Conservation (phyloP, 2,113 vertebrate species). For the Agelaius phoeniceus region DNA sequence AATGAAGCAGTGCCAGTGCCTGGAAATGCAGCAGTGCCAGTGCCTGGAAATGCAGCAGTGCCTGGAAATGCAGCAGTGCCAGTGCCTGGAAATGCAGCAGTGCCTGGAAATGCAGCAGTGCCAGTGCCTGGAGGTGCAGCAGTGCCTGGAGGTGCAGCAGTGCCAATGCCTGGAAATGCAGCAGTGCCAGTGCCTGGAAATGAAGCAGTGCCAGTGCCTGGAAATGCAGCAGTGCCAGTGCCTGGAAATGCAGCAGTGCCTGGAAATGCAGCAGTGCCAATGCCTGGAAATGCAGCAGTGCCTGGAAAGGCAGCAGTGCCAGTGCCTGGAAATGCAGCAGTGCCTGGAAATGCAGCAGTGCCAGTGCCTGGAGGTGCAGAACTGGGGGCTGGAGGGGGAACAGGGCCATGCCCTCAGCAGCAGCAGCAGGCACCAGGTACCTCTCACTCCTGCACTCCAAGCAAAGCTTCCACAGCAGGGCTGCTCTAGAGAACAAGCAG, state of each 20-base stretch:
- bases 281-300: background rate
- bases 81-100: too few relatives aligned
- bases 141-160: too few relatives aligned
- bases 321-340: too few relatives aligned
- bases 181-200: too few relatives aligned
- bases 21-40: too few relatives aligned
- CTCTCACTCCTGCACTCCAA: background rate
- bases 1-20: too few relatives aligned
- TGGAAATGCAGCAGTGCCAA: too few relatives aligned
- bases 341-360: background rate
- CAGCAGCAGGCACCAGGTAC: background rate
- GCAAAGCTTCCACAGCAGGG: background rate
- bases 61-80: background rate
- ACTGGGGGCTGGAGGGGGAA: accelerated
- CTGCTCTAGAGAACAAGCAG: background rate
- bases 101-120: background rate
- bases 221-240: too few relatives aligned
- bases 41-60: background rate
- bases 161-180: background rate
- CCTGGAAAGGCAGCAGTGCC: background rate
- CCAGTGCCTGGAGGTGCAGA: background rate
- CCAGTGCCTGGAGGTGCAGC: background rate
- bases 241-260: too few relatives aligned
- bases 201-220: too few relatives aligned
- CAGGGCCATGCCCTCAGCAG: background rate